These are phyloP conservation scores for Drosophila littoralis DNA, from an alignment of 1,140 invertebrate species.

Conservation along the genomic window DNA sequence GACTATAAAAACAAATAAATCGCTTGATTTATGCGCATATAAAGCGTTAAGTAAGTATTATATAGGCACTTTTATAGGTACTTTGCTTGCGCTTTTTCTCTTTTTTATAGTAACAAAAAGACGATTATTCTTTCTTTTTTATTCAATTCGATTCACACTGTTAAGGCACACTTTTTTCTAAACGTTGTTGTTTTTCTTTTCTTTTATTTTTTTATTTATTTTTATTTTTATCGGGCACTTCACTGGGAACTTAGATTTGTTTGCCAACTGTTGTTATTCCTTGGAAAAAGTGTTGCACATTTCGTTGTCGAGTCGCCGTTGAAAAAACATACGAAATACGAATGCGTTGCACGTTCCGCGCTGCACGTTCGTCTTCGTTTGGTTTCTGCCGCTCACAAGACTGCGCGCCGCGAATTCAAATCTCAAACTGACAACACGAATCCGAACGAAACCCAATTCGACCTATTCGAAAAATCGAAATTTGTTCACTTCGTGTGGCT, in stretches of 20 bases:
- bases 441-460: constrained; percentile 17
- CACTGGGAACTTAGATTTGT: constrained; percentile 40
- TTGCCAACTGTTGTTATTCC: constrained; percentile 39
- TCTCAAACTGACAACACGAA: constrained; percentile 57
- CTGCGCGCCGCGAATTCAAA: constrained; percentile 78
- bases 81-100: constrained; percentile 22
- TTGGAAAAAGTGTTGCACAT: constrained; percentile 55
- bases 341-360: constrained; percentile 57
- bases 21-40: constrained; percentile 25
- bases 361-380: constrained; percentile 25
- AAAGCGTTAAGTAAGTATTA: constrained; percentile 13
- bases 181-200: constrained; percentile 4
- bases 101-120: neutral
- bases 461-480: constrained; percentile 14
- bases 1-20: constrained; percentile 49
- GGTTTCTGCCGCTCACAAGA: constrained; percentile 68
- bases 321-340: constrained; percentile 53
- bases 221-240: constrained; percentile 40
- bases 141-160: constrained; percentile 7
- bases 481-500: constrained; percentile 40
- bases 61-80: constrained; percentile 37
- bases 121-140: neutral
- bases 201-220: neutral
- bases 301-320: constrained; percentile 42
- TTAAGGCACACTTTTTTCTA: constrained; percentile 20